Evolutionary conservation across 2,113 vertebrate species (phyloP).

Genomic region (Atlantisia rogersi): DNA sequence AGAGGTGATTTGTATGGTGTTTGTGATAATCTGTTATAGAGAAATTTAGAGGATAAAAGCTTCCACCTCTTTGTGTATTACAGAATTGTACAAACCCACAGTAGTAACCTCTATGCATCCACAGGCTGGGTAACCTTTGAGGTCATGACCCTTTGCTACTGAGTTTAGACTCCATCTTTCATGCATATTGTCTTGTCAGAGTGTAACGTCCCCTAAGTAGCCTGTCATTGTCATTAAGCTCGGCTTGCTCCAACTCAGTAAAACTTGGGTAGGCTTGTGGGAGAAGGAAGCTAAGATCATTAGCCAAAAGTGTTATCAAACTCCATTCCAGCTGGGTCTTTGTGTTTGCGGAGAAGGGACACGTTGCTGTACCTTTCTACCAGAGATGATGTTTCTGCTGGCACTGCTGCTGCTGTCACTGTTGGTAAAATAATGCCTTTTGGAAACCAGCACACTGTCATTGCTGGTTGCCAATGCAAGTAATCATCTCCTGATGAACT

Average conservation of each 20-base stretch:
- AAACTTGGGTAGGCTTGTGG: fast-evolving
- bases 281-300: background rate
- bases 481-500: background rate
- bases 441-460: background rate
- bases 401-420: background rate
- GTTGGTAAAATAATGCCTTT: background rate
- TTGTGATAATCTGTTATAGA: background rate
- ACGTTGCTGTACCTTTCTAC: background rate
- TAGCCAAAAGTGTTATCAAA: background rate
- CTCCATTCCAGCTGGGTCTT: background rate
- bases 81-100: background rate
- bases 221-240: background rate
- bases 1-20: background rate
- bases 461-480: background rate
- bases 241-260: background rate
- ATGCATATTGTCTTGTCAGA: background rate
- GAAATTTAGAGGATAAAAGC: background rate
- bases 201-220: background rate
- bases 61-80: background rate
- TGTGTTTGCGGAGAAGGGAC: background rate
- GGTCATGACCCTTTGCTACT: background rate
- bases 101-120: background rate
- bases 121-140: background rate
- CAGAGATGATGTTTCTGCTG: background rate
- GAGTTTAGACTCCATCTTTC: background rate